Evolutionary conservation across 2,888 invertebrate genomes (phyloP).

Genomic region (Calliphora vomitoria): DNA sequence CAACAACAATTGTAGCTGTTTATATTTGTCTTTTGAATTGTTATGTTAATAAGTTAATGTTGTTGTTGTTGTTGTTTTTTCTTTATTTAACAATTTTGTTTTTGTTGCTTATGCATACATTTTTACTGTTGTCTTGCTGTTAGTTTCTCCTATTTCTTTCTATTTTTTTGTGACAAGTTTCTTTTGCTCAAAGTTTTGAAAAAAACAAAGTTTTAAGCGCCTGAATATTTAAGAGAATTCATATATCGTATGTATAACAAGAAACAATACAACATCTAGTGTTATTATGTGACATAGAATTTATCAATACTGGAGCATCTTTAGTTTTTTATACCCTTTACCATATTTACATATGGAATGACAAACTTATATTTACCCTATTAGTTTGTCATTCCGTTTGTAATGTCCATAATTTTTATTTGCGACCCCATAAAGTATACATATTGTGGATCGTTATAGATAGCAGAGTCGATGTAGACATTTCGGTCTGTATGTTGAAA

Average conservation of each 20-base stretch:
- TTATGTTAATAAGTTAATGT: conserved; percentile 48
- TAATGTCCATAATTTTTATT: no score
- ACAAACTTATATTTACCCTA: no score
- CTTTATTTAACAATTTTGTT: background rate
- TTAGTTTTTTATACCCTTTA: no score
- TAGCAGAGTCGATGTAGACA: no score
- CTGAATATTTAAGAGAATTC: background rate
- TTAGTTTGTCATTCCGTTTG: no score
- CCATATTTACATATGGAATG: no score
- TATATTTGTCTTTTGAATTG: conserved; percentile 26
- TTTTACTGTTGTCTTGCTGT: background rate
- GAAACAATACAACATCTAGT: background rate
- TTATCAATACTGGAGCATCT: conserved; percentile 37
- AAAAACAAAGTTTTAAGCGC: background rate
- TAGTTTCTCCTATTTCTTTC: no score
- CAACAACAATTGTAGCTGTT: background rate
- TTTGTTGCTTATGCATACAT: background rate
- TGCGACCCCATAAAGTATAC: no score
- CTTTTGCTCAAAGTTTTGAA: background rate
- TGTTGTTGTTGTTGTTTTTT: background rate
- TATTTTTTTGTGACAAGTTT: background rate
- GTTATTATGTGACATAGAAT: background rate
- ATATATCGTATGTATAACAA: background rate
- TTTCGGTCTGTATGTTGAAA: no score
- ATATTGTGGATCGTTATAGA: no score